Base-by-base conservation (phyloP, 2,113 vertebrate species). In the Odobenus rosmarus region DNA sequence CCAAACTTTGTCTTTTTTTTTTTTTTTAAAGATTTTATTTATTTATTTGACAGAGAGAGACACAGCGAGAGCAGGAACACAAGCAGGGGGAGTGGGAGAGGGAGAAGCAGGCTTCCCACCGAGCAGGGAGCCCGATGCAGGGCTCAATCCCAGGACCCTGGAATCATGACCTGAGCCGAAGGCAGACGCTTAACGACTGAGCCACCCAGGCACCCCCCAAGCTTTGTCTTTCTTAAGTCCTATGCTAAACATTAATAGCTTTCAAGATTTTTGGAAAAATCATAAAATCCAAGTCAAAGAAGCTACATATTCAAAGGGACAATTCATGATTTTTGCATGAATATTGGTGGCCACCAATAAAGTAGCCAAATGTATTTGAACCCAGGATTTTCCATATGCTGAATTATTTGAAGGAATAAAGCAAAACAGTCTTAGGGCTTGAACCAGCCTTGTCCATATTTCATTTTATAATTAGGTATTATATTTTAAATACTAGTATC, bases 401-500 rank as follows among this genome's bases (percentile, higher is more conserved):
- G 67, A 19, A n/a, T 89, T 10, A 16, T 82, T 76, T 86, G 36
- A 77, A 57, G 39, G 57, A 53, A 33, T 59, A 80, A 74, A 57
- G 15, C 55, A 80, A 84, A 80, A 33, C 12, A 42, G 28, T 67
- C 72, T 82, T 95, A 42, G 3, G 42, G 31, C 53, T 71, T 55
- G 33, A 39, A 10, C n/a, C n/a, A 80, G 72, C 13, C 26, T 87
- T 83, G 21, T 62, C 28, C 55, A 61, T 76, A 86, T n/a, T n/a
- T 93, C 33, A 42, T 83, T 93, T 95, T 53, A 72, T 23, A 89
- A 62, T 62, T 76, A 90, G 59, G 49, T 92, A 42, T 83, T 57
- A 33, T 36, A 6, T 96, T 83, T 92, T 13, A 80, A 90, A 77
- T 72, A 42, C 62, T n/a, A 62, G 19, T 33, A 9, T 59, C 33